A percentile compares a stretch with the other conserved stretches of the same genome.
Conservation (phyloP, 2,113 vertebrate species). For the Gasterosteus aculeatus region DNA sequence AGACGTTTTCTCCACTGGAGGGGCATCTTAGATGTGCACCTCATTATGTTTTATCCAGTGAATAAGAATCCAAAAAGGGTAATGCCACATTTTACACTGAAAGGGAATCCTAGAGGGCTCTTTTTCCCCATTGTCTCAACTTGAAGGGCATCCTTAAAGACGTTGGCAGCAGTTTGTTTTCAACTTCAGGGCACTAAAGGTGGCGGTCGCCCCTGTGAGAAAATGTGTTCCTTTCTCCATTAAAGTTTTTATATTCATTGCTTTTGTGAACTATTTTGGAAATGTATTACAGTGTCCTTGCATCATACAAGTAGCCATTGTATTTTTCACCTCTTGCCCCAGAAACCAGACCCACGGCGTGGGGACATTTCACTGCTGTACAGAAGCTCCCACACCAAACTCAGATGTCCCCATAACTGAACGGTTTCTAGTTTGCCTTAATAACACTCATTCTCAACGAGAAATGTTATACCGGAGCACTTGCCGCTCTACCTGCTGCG, state of each 20-base stretch:
- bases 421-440: constrained; percentile 7
- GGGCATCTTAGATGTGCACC: not conserved
- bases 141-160: too few species aligned
- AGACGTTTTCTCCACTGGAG: not conserved
- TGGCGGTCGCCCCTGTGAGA: not conserved
- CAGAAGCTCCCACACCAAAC: not conserved
- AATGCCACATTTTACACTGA: not conserved
- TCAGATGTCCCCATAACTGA: not conserved
- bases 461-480: constrained; percentile 14
- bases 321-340: not conserved
- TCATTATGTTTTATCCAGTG: not conserved
- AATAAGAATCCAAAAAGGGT: not conserved
- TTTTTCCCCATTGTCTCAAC: not conserved
- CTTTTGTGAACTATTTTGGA: not conserved
- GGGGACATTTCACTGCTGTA: not conserved
- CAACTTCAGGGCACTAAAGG: not conserved
- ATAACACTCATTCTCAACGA: constrained; percentile 18
- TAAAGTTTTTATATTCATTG: not conserved
- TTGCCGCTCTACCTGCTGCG: not conserved
- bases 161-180: not conserved
- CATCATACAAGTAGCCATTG: not conserved
- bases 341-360: not conserved
- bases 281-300: not conserved
- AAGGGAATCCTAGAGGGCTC: not conserved
- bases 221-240: not conserved